Evolutionary conservation across 2,888 invertebrate species (phyloP).

Genomic region (Melieria omissa): DNA sequence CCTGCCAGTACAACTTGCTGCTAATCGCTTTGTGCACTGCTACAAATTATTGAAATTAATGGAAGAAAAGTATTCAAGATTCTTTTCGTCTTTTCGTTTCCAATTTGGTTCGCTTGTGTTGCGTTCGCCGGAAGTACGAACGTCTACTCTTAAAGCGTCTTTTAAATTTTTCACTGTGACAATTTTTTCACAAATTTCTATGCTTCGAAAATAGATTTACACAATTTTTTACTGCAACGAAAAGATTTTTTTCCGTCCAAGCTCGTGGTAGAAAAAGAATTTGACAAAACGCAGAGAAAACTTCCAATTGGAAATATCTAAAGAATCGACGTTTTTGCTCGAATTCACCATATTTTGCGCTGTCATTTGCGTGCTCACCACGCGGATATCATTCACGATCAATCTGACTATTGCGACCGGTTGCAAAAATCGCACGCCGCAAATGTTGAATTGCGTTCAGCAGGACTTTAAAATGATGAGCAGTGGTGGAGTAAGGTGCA

Average conservation of each 20-base stretch:
- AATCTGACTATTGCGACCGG: no score
- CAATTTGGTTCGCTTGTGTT: conserved; percentile 25
- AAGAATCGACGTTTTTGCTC: no score
- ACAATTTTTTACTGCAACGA: conserved; percentile 33
- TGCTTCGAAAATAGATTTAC: conserved; percentile 32
- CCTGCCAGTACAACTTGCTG: no score
- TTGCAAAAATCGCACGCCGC: no score
- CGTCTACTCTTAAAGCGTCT: conserved; percentile 14
- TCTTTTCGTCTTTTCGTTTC: conserved; percentile 22
- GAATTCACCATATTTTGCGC: no score
- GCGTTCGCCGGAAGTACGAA: conserved; percentile 18
- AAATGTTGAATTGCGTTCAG: no score
- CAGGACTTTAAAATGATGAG: no score
- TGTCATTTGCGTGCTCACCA: no score
- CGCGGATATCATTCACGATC: no score
- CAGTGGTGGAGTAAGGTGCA: no score
- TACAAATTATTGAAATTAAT: conserved; percentile 23
- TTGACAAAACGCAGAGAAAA: conserved; percentile 35
- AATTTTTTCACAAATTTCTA: conserved; percentile 40
- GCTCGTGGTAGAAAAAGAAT: conserved; percentile 38
- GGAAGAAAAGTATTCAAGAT: conserved; percentile 29
- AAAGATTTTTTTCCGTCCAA: conserved; percentile 33
- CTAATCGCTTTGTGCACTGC: neutral
- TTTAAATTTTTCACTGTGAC: conserved; percentile 35
- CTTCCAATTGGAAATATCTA: conserved; percentile 26